A percentile compares a stretch with the other conserved stretches of the same genome.
Conservation (phyloP, 2,113 vertebrate species). For the Theristicus caerulescens region DNA sequence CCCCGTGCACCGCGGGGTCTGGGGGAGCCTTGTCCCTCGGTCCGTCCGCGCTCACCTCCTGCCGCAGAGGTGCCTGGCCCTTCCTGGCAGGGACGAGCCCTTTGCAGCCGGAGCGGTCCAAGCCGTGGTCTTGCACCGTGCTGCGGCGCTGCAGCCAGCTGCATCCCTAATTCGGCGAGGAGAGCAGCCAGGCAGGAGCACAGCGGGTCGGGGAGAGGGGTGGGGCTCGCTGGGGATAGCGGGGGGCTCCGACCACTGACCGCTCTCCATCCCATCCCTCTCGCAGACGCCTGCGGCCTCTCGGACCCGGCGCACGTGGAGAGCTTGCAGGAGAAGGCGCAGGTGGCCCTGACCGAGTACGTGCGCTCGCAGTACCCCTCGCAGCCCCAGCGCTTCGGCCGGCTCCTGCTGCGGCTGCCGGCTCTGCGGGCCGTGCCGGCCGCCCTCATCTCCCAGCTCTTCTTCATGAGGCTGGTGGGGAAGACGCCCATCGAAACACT, state of each 20-base stretch:
- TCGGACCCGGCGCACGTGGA: constrained; percentile 91
- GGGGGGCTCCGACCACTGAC: not conserved
- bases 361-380: constrained; percentile 88
- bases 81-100: not conserved
- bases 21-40: not conserved
- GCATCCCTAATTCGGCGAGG: not conserved
- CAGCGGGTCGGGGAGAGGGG: not conserved
- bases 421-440: constrained; percentile 90
- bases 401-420: constrained; percentile 89
- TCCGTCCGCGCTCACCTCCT: accelerated
- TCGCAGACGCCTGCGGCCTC: constrained; percentile 89
- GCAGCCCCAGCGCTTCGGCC: constrained; percentile 91
- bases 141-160: no score
- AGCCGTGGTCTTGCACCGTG: not conserved
- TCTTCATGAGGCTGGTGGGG: constrained; percentile 95
- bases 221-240: accelerated
- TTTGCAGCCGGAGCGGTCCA: not conserved
- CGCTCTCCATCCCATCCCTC: not conserved
- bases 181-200: not conserved
- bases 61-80: not conserved
- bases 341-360: constrained; percentile 93
- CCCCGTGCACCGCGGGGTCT: accelerated
- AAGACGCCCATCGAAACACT: constrained; percentile 96
- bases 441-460: constrained; percentile 93
- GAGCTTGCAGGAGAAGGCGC: constrained; percentile 93